phyloP scores from a whole-genome alignment of 2,888 invertebrate genomes.

The Metacarcinus magister region DNA sequence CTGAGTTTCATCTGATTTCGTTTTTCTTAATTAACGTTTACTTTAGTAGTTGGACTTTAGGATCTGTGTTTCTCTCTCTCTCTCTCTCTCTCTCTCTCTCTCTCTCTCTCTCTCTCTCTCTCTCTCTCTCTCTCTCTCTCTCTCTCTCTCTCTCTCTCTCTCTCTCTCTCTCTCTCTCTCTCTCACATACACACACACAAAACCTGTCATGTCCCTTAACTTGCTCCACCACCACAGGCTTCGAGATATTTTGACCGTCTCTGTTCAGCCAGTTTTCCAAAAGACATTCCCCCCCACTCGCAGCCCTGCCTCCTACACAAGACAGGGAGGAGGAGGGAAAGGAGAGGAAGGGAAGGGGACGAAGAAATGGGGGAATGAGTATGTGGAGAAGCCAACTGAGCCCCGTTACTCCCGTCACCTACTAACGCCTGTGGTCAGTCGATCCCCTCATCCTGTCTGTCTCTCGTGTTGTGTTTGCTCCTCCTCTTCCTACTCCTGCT shows the following conservation, averaged over 20 bases:
- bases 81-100: conserved; percentile 2
- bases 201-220: neutral
- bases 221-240: neutral
- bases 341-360: neutral
- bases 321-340: neutral
- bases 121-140: conserved; percentile 16
- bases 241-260: neutral
- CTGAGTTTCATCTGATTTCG: neutral
- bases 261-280: neutral
- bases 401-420: conserved; percentile 43
- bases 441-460: neutral
- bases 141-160: conserved; percentile 9
- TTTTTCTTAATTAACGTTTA: no score
- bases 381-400: neutral
- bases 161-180: neutral
- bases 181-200: neutral
- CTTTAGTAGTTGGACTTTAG: no score
- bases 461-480: neutral
- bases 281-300: neutral
- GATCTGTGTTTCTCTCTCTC: neutral
- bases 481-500: neutral
- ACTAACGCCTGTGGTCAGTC: neutral
- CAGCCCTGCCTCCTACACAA: neutral
- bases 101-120: neutral
- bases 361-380: neutral